These are phyloP conservation scores for Drosophila mettleri DNA, from an alignment of 2,888 invertebrate species.

Conservation along the genomic window DNA sequence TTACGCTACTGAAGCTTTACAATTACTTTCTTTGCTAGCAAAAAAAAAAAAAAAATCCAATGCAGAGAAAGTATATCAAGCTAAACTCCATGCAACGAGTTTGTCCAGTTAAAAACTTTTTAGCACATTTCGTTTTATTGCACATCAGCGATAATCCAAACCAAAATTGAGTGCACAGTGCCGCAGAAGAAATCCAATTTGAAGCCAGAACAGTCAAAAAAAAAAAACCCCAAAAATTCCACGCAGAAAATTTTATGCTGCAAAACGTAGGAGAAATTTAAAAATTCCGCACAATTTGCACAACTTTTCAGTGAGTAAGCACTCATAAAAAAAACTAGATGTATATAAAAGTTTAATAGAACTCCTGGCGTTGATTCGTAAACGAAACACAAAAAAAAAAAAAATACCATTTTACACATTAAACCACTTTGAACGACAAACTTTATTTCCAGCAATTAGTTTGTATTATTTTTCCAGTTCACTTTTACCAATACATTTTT, in stretches of 20 bases:
- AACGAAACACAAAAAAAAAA: slow-evolving; percentile 5
- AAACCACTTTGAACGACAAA: slow-evolving; percentile 62
- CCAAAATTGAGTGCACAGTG: slow-evolving; percentile 68
- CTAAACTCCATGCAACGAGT: slow-evolving; percentile 27
- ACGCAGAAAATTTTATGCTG: slow-evolving; percentile 29
- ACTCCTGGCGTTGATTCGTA: slow-evolving; percentile 31
- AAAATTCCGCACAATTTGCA: slow-evolving; percentile 64
- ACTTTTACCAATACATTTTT: slow-evolving; percentile 29
- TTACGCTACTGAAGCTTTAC: not conserved
- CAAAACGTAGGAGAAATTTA: slow-evolving; percentile 47
- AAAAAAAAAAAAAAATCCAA: not conserved
- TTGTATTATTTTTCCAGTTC: slow-evolving; percentile 67
- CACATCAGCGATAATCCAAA: slow-evolving; percentile 75
- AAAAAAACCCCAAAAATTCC: slow-evolving; percentile 14
- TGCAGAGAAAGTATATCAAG: slow-evolving; percentile 14
- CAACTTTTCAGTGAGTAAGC: slow-evolving; percentile 50
- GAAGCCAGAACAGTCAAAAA: slow-evolving; percentile 24
- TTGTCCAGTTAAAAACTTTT: slow-evolving; percentile 63
- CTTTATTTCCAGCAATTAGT: slow-evolving; percentile 75
- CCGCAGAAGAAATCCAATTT: slow-evolving; percentile 56
- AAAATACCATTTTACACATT: slow-evolving; percentile 32
- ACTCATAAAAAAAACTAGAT: slow-evolving; percentile 30
- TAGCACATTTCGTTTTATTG: slow-evolving; percentile 60
- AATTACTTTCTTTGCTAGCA: not conserved
- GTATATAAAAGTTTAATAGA: slow-evolving; percentile 54